A percentile compares a stretch with the other conserved stretches of the same genome.
These are phyloP conservation scores for Oryzias sinensis DNA, from an alignment of 2,797 vertebrate species.

Conservation along the genomic window DNA sequence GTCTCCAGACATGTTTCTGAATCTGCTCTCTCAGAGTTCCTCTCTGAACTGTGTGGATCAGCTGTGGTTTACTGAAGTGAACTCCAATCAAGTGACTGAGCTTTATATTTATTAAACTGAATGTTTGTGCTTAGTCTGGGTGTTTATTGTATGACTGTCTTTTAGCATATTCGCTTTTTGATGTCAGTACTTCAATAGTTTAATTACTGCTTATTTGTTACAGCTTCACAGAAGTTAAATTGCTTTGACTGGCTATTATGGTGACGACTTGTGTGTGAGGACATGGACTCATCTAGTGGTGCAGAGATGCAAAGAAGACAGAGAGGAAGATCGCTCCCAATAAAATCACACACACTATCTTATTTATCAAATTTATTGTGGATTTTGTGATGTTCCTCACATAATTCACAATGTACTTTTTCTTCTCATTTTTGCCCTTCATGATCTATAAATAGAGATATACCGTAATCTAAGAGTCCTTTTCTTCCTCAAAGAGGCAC, in stretches of 20 bases:
- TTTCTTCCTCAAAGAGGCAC: too few species aligned
- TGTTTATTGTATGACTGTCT: too few species aligned
- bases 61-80: constrained; percentile 33
- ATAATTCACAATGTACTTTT: too few species aligned
- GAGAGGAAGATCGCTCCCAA: too few species aligned
- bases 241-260: constrained; percentile 22
- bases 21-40: constrained; percentile 66
- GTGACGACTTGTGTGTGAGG: constrained; percentile 29
- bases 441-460: too few species aligned
- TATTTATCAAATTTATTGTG: not conserved
- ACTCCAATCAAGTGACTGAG: not conserved
- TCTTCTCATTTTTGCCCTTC: too few species aligned
- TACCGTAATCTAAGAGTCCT: too few species aligned
- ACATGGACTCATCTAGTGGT: constrained; percentile 73
- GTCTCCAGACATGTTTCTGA: constrained; percentile 53
- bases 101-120: too few species aligned
- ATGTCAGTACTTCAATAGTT: not conserved
- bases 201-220: too few species aligned
- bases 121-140: too few species aligned
- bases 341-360: not conserved
- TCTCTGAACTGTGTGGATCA: constrained; percentile 47
- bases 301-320: constrained; percentile 1
- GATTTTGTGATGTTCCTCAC: too few species aligned
- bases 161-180: not conserved
- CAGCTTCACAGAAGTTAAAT: constrained; percentile 17